A percentile compares a stretch with the other conserved stretches of the same genome.
Conservation (phyloP, 2,797 vertebrate genomes). For the Sphaeramia orbicularis region DNA sequence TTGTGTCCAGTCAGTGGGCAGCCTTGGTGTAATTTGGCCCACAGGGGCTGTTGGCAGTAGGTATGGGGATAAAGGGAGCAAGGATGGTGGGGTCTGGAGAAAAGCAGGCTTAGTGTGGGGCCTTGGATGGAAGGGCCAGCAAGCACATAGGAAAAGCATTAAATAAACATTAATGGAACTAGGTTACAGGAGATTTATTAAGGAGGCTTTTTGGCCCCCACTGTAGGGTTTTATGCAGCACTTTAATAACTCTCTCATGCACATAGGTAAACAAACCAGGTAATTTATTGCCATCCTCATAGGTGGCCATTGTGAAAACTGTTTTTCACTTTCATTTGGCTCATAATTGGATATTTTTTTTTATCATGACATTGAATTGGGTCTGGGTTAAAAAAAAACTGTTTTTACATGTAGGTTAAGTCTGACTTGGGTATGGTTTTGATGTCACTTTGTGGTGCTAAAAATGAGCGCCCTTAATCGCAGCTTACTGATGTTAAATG, state of each 20-base stretch:
- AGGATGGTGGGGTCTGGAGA: conserved; percentile 73
- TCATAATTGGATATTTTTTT: conserved; percentile 52
- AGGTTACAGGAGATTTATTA: conserved; percentile 88
- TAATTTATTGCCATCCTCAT: conserved; percentile 79
- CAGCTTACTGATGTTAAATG: conserved; percentile 74
- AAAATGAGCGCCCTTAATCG: conserved; percentile 69
- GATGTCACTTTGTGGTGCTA: conserved; percentile 65
- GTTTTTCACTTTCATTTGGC: conserved; percentile 58
- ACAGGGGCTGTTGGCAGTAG: conserved; percentile 74
- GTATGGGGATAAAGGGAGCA: conserved; percentile 76
- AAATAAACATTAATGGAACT: conserved; percentile 90
- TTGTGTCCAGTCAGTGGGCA: conserved; percentile 78
- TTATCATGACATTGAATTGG: conserved; percentile 33
- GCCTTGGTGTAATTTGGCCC: conserved; percentile 79
- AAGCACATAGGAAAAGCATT: conserved; percentile 83
- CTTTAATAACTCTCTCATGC: conserved; percentile 86
- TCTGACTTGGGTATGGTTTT: conserved; percentile 73
- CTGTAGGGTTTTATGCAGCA: conserved; percentile 76
- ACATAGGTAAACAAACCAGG: conserved; percentile 85
- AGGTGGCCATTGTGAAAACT: conserved; percentile 71
- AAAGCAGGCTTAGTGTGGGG: conserved; percentile 81
- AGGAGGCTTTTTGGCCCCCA: conserved; percentile 80
- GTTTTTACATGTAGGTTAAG: conserved; percentile 56
- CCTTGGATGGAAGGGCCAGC: conserved; percentile 75
- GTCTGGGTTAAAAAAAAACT: conserved; percentile 22